Evolutionary conservation across 2,888 invertebrate species (phyloP).

Genomic region (Pristionchus exspectatus): DNA sequence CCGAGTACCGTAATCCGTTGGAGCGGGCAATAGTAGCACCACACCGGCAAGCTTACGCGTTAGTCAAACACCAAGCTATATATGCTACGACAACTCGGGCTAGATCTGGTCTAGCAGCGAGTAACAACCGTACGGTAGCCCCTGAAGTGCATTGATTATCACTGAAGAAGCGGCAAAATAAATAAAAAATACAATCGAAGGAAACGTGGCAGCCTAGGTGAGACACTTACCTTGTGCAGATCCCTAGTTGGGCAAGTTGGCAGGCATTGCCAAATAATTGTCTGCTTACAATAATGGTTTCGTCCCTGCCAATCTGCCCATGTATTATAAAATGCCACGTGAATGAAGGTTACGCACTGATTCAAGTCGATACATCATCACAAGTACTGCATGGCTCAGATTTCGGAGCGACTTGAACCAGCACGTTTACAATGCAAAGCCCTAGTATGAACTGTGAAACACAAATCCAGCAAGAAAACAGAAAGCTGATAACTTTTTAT

Average conservation of each 20-base stretch:
- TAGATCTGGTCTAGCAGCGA: conserved; percentile 38
- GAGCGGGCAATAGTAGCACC: background rate
- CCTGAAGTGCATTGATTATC: conserved; percentile 21
- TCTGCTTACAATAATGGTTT: background rate
- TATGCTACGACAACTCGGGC: conserved; percentile 30
- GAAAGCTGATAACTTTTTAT: conserved; percentile 3
- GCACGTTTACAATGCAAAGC: conserved; percentile 21
- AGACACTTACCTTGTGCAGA: conserved; percentile 1
- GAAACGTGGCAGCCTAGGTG: conserved; percentile 18
- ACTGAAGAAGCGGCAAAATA: background rate
- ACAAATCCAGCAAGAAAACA: background rate
- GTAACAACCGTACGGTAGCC: conserved; percentile 48
- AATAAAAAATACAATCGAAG: background rate
- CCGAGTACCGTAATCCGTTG: conserved; percentile 17
- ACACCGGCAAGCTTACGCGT: conserved; percentile 30
- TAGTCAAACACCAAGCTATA: conserved; percentile 32
- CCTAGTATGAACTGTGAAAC: background rate
- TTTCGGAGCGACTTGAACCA: conserved; percentile 21
- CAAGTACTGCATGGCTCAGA: background rate
- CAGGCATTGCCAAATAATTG: background rate
- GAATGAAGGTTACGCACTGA: conserved; percentile 12
- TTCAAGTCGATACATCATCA: conserved; percentile 12
- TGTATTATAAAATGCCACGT: background rate
- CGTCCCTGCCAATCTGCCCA: background rate
- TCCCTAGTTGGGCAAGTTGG: conserved; percentile 21